Conservation (phyloP, 2,113 vertebrate species). For the Daboia siamensis region DNA sequence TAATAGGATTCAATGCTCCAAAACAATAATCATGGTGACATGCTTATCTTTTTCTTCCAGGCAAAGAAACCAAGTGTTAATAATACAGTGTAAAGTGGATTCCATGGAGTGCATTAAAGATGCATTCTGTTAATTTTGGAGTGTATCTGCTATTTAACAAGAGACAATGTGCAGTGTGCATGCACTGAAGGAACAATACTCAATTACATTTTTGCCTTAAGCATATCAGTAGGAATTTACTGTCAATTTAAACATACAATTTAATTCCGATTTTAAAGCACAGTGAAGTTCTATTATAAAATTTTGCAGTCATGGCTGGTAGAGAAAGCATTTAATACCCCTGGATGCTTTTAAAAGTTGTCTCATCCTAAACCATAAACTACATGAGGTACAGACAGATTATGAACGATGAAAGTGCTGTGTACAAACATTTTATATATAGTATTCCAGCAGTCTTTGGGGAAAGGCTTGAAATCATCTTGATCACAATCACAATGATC, state of each 20-base stretch:
- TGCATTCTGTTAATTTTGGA: slow-evolving; percentile 30
- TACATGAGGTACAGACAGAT: neutral
- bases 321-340: neutral
- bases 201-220: neutral
- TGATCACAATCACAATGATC: neutral
- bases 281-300: neutral
- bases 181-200: neutral
- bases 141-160: neutral
- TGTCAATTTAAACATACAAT: neutral
- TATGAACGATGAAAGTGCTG: too few relatives aligned
- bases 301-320: neutral
- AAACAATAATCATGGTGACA: slow-evolving; percentile 32
- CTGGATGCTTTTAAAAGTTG: neutral
- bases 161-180: neutral
- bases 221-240: neutral
- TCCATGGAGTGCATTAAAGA: slow-evolving; percentile 24
- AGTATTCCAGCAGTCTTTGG: neutral
- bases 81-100: slow-evolving; percentile 11
- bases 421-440: neutral
- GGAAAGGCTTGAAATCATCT: neutral
- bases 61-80: slow-evolving; percentile 27
- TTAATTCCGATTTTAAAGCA: neutral
- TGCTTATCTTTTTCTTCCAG: slow-evolving; percentile 30
- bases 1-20: slow-evolving; percentile 34
- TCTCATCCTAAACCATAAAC: neutral